Evolutionary conservation across 2,888 invertebrate species (phyloP), one percentile per base, ranked within the genome.

Genomic region (Mellilla xanthometata): DNA sequence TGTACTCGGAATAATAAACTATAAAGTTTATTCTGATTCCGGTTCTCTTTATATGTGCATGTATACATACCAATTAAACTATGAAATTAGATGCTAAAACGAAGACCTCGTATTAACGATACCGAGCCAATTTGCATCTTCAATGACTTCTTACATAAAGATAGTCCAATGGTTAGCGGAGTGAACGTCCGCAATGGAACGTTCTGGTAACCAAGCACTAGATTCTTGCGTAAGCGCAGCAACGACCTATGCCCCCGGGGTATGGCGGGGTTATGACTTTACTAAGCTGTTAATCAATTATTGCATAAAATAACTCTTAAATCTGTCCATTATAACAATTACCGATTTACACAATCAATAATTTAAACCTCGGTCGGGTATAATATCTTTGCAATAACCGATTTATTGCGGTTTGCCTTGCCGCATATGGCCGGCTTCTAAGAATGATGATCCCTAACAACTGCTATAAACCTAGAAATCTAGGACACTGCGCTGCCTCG

Each of bases 401-500:
- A 43, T 27, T 26, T 13, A 65, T 30, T 26, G 28, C 63, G 52
- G 74, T 60, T 75, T 58, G 63, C 72, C 74, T 76, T 73, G 74
- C 53, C 28, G 50, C 43, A 54, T 75, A 69, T 64, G 69, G 59
- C 63, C 60, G 61, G 59, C 58, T 61, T 60, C 56, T 60, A 62
- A 60, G 15, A 28, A 11, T 60, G 61, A 64, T 62, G 63, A 49
- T 50, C 47, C 43, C 35, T 46, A 36, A 32, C 41, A 36, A 6
- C 15, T 34, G 34, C 39, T 40, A 49, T 46, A 57, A 53, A 50
- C 44, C 46, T 51, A 58, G 45, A 52, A 52, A 52, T 30, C 52
- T 54, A 58, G 54, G 53, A 53, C 46, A 35, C 26, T 40, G 26
- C 41, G n/a, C 40, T 24, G 31, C 15, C 4, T 6, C n/a, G n/a